phyloP scores from a whole-genome alignment of 2,888 invertebrate genomes.

The Drosophila peninsularis region DNA sequence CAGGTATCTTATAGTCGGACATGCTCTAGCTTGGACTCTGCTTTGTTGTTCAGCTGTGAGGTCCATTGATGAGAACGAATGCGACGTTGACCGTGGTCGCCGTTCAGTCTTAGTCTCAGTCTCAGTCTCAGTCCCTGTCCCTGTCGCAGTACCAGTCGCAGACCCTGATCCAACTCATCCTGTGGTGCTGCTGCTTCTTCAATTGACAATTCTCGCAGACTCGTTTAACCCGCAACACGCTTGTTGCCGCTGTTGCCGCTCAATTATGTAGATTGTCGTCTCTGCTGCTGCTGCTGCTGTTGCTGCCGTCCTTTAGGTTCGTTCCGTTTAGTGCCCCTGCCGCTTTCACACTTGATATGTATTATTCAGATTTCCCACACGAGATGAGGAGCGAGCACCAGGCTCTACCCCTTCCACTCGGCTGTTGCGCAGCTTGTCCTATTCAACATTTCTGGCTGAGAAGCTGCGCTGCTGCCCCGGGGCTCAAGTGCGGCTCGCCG shows the following conservation, averaged over 20 bases:
- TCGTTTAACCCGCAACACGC: conserved; percentile 73
- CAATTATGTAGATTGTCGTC: conserved; percentile 70
- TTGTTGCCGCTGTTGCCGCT: conserved; percentile 59
- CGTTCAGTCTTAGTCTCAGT: neutral
- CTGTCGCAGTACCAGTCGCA: conserved; percentile 6
- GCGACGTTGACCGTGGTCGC: conserved; percentile 21
- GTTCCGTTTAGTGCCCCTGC: conserved; percentile 71
- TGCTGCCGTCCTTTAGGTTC: conserved; percentile 55
- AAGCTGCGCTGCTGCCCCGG: conserved; percentile 19
- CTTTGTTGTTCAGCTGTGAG: conserved; percentile 3
- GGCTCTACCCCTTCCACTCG: conserved; percentile 6
- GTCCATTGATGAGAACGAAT: conserved; percentile 57
- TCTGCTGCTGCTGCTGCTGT: conserved; percentile 31
- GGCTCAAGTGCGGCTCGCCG: conserved; percentile 37
- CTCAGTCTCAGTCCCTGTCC: neutral
- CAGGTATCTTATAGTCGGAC: neutral
- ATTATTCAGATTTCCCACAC: conserved; percentile 79
- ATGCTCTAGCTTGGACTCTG: neutral
- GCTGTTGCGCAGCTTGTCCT: conserved; percentile 27
- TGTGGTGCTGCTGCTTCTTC: conserved; percentile 41
- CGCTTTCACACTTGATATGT: conserved; percentile 77
- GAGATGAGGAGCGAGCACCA: conserved; percentile 29
- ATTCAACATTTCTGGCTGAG: conserved; percentile 35
- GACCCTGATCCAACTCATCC: conserved; percentile 23
- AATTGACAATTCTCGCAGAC: conserved; percentile 75